Evolutionary conservation across 2,888 invertebrate species (phyloP).

Genomic region (Watsonalla cultraria): DNA sequence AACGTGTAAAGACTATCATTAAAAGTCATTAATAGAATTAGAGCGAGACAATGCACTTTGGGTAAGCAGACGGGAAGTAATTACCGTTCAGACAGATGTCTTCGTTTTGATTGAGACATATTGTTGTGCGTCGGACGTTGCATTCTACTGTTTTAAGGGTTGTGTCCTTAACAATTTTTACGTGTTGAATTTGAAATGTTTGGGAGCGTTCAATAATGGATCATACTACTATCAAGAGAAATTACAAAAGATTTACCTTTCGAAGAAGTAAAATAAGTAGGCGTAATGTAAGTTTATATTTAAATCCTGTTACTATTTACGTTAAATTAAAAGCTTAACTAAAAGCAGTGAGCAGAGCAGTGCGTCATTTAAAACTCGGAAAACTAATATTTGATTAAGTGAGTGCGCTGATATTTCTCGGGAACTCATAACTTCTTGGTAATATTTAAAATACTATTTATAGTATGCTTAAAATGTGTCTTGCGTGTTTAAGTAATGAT

Average conservation of each 20-base stretch:
- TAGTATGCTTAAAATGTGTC: constrained; percentile 6
- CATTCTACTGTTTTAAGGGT: constrained; percentile 11
- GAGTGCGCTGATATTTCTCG: not conserved
- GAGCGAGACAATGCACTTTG: constrained; percentile 52
- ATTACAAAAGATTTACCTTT: not conserved
- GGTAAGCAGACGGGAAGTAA: constrained; percentile 51
- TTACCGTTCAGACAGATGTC: constrained; percentile 38
- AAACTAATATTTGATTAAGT: not conserved
- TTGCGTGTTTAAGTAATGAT: constrained; percentile 29
- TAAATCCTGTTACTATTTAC: too few species aligned
- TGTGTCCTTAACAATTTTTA: constrained; percentile 6
- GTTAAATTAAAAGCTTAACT: too few species aligned
- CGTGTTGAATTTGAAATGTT: not conserved
- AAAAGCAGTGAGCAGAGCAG: too few species aligned
- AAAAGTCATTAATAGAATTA: constrained; percentile 56
- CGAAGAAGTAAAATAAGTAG: constrained; percentile 11
- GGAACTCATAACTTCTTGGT: not conserved
- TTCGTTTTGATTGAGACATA: constrained; percentile 50
- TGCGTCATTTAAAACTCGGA: not conserved
- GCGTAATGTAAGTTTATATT: not conserved
- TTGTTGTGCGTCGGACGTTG: constrained; percentile 32
- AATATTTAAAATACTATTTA: not conserved
- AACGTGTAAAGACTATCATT: constrained; percentile 14
- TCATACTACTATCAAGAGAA: not conserved
- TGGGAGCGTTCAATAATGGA: not conserved